A percentile compares a stretch with the other conserved stretches of the same genome.
phyloP scores from a whole-genome alignment of 1,140 invertebrate genomes.

The Atta texana region DNA sequence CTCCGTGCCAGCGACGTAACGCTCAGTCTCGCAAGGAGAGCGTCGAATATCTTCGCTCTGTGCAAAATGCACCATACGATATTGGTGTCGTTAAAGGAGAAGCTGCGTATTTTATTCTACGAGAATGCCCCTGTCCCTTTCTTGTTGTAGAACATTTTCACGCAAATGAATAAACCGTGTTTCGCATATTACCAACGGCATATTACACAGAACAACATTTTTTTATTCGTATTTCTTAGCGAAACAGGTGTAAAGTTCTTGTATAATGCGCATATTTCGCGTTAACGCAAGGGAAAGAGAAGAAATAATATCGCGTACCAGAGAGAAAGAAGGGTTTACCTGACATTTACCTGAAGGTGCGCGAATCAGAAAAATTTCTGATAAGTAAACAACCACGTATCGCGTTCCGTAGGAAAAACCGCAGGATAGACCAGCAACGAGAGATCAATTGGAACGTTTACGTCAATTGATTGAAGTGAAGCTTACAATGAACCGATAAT shows the following conservation, averaged over 20 bases:
- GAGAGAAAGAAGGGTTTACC: neutral
- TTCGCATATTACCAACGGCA: conserved; percentile 22
- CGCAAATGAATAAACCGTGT: conserved; percentile 39
- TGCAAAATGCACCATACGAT: conserved; percentile 58
- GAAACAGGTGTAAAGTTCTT: conserved; percentile 24
- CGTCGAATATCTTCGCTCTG: conserved; percentile 42
- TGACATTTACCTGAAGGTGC: neutral
- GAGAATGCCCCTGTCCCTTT: neutral
- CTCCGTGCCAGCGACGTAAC: conserved; percentile 23
- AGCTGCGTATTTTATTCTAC: conserved; percentile 20
- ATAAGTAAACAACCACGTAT: neutral
- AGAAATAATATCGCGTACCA: conserved; percentile 4
- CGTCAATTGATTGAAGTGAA: neutral
- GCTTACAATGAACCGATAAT: neutral
- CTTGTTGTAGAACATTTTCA: conserved; percentile 13
- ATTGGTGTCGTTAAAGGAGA: conserved; percentile 45
- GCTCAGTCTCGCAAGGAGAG: conserved; percentile 19
- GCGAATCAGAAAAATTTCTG: neutral
- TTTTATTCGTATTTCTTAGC: conserved; percentile 46
- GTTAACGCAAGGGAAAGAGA: conserved; percentile 35
- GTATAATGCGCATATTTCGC: conserved; percentile 31
- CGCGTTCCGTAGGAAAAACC: neutral
- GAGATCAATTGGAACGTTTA: conserved; percentile 21
- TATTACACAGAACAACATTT: neutral
- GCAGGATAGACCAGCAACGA: neutral